phyloP scores from a whole-genome alignment of 2,888 invertebrate species.

The Tethea ocularis region DNA sequence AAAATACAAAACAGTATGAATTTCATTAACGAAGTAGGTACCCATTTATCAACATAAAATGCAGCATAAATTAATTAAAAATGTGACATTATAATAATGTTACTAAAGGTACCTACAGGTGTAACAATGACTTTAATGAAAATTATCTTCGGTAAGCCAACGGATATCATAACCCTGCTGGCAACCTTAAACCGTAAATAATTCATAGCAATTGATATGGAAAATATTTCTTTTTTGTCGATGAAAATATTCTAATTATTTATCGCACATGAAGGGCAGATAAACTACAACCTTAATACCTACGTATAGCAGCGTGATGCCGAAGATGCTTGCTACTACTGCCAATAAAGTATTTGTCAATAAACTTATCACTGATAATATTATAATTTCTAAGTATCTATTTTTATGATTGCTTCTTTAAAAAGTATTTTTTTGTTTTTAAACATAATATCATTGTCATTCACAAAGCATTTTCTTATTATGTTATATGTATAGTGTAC shows the following conservation, averaged over 20 bases:
- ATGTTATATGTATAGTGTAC: not conserved
- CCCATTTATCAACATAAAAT: too few relatives aligned
- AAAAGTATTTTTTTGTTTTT: too few relatives aligned
- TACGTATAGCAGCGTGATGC: slow-evolving; percentile 23
- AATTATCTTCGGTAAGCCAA: too few relatives aligned
- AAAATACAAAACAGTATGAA: not conserved
- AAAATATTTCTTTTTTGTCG: not conserved
- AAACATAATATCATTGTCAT: too few relatives aligned
- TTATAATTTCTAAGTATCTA: not conserved
- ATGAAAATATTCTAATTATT: not conserved
- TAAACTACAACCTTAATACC: slow-evolving; percentile 30
- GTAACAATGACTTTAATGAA: too few relatives aligned
- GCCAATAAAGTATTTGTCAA: slow-evolving; percentile 13
- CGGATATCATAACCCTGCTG: not conserved
- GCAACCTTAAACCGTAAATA: too few relatives aligned
- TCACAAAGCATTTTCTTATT: not conserved
- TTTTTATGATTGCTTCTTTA: too few relatives aligned
- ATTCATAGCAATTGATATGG: not conserved
- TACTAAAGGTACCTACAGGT: too few relatives aligned
- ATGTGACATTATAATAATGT: too few relatives aligned
- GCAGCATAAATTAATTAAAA: too few relatives aligned
- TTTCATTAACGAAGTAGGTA: too few relatives aligned
- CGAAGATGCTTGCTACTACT: slow-evolving; percentile 23
- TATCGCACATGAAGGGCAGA: slow-evolving; percentile 19
- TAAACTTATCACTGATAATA: slow-evolving; percentile 3